Evolutionary conservation across 2,888 invertebrate genomes (phyloP).

Genomic region (Colostygia pectinataria): DNA sequence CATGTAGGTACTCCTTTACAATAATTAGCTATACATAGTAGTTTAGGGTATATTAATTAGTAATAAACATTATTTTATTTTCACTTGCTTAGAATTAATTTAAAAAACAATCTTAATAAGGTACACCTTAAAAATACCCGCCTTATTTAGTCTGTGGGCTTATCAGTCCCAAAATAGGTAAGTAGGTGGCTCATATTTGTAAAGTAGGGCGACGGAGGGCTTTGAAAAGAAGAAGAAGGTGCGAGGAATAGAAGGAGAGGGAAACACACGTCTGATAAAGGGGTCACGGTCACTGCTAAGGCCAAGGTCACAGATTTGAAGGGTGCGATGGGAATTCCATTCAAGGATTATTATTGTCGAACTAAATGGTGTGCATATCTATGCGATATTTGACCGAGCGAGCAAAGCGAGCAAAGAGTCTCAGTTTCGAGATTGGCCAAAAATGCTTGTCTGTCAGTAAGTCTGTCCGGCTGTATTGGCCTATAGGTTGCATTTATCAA

Average conservation of each 20-base stretch:
- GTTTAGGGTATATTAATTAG: too few species aligned
- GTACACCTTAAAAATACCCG: background rate
- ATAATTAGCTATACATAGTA: too few species aligned
- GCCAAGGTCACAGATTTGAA: conserved; percentile 13
- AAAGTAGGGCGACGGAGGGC: conserved; percentile 25
- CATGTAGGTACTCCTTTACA: too few species aligned
- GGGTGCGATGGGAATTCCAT: conserved; percentile 5
- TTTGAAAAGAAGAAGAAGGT: conserved; percentile 1
- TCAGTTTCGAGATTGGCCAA: too few species aligned
- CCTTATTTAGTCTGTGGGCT: conserved; percentile 10
- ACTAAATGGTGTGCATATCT: too few species aligned
- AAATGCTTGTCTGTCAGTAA: too few species aligned
- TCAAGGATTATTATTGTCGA: background rate
- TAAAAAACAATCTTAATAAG: background rate
- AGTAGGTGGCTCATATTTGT: conserved; percentile 19
- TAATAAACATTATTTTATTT: too few species aligned
- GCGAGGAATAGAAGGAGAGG: background rate
- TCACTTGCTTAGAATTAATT: background rate
- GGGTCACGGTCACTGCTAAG: conserved; percentile 39
- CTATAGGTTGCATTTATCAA: too few species aligned
- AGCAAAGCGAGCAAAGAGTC: too few species aligned
- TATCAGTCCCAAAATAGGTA: conserved; percentile 30
- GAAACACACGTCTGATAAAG: conserved; percentile 32
- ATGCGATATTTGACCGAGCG: too few species aligned
- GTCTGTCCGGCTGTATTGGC: too few species aligned